A percentile compares a stretch with the other conserved stretches of the same genome.
Conservation (phyloP, 2,888 invertebrate species). For the Catonia carolina region DNA sequence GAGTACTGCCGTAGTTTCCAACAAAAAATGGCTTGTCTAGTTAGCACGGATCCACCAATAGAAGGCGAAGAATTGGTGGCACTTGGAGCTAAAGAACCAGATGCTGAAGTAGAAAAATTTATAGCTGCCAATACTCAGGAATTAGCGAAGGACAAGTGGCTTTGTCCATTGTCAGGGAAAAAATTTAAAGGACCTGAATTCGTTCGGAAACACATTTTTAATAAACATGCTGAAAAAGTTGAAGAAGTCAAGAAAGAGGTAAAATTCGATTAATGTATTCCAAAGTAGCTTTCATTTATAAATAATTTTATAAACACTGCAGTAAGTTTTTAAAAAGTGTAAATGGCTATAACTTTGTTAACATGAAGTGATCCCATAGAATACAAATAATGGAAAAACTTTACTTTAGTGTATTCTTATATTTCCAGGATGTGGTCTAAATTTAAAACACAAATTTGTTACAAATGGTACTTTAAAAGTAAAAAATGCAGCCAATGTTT, state of each 20-base stretch:
- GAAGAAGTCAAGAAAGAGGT: slow-evolving; percentile 95
- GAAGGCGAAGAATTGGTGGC: slow-evolving; percentile 71
- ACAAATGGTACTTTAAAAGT: no score
- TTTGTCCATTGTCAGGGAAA: slow-evolving; percentile 96
- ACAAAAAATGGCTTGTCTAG: slow-evolving; percentile 81
- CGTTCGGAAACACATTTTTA: slow-evolving; percentile 95
- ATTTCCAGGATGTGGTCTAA: no score
- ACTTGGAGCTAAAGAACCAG: slow-evolving; percentile 72
- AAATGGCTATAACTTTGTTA: no score
- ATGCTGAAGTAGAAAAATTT: slow-evolving; percentile 85
- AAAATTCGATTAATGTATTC: no score
- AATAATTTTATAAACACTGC: not conserved
- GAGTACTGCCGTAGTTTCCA: slow-evolving; percentile 77
- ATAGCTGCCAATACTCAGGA: slow-evolving; percentile 94
- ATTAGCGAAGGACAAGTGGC: slow-evolving; percentile 95
- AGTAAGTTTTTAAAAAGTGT: no score
- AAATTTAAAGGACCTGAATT: slow-evolving; percentile 99
- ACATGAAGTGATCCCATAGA: no score
- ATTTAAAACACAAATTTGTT: no score
- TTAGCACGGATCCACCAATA: slow-evolving; percentile 67
- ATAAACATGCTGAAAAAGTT: slow-evolving; percentile 94
- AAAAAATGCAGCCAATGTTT: no score
- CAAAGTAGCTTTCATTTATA: not conserved
- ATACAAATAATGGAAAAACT: no score
- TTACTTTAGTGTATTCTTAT: no score